Base-by-base conservation (phyloP, 2,797 vertebrate genomes). In the Chanos chanos region DNA sequence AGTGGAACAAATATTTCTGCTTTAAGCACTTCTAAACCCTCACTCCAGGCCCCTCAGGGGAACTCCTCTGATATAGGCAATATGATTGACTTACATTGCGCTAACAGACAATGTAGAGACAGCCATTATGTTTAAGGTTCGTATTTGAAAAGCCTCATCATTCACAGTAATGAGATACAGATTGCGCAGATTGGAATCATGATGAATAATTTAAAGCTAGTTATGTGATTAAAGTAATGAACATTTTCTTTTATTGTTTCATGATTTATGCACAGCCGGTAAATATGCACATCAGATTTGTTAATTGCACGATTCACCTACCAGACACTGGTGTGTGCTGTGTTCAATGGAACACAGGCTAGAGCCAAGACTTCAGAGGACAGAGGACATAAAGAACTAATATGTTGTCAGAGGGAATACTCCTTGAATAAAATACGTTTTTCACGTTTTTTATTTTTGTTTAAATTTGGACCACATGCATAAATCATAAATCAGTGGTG, bases 201-300 rank as follows among this genome's bases (percentile, higher is more conserved):
- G 16, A 47, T 73, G 51, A 73, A 69, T 75, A 63, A 73, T 71
- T 75, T 48, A 66, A 33, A 48, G 19, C 56, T 49, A 54, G 53
- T 66, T 66, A 73, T 63, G 49, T 36, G 55, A 68, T 65, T 71
- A 71, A 71, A 73, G 53, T 60, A 59, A 68, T 43, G 47, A 59
- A 57, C 43, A 43, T 68, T 49, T 73, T 58, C 22, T 53, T 58
- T 64, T 55, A 68, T 57, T 64, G 55, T 45, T 34, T 16, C 66
- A 51, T 59, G 43, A 66, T 68, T 68, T 40, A 66, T 68, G 39
- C 25, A 8, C 49, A 33, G 57, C 37, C 62, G 27, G 40, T 41
- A 34, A 55, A 49, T 18, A 48, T 10, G 10, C n/a, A 5, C 24
- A 48, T 49, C 18, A 41, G 36, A 12, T 12, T 15, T 54, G 48